These are phyloP conservation scores for Cyanistes caeruleus DNA, from an alignment of 2,113 vertebrate species.

Conservation along the genomic window DNA sequence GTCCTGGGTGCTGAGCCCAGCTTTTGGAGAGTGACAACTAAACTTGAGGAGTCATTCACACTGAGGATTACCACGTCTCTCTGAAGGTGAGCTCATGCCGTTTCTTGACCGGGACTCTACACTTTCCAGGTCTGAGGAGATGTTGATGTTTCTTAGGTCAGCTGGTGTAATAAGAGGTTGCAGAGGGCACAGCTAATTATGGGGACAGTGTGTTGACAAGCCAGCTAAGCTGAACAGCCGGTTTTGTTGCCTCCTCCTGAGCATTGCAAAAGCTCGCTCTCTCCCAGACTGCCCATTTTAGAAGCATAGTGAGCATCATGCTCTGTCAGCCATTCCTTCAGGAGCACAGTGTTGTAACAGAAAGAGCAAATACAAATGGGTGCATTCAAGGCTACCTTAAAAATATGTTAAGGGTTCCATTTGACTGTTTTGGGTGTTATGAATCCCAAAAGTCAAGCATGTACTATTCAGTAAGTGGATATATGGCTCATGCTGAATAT, in stretches of 20 bases:
- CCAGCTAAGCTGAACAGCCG: neutral
- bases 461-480: neutral
- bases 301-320: neutral
- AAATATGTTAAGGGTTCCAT: neutral
- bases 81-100: neutral
- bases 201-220: rapidly evolving
- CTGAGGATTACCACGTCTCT: neutral
- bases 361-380: neutral
- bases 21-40: neutral
- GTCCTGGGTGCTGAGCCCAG: neutral
- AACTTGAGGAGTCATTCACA: rapidly evolving
- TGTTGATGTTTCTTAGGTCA: neutral
- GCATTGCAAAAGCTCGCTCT: neutral
- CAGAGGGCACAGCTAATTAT: neutral
- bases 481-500: neutral
- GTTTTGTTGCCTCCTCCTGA: neutral
- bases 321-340: neutral
- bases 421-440: neutral
- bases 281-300: neutral
- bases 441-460: neutral
- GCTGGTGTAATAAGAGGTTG: neutral
- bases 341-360: neutral
- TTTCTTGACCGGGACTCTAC: neutral
- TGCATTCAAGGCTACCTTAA: neutral
- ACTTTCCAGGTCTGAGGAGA: neutral